Percentiles rank a stretch among this genome's conserved stretches.
Evolutionary conservation across 2,113 vertebrate species (phyloP).

Genomic region (Antigone vipio): DNA sequence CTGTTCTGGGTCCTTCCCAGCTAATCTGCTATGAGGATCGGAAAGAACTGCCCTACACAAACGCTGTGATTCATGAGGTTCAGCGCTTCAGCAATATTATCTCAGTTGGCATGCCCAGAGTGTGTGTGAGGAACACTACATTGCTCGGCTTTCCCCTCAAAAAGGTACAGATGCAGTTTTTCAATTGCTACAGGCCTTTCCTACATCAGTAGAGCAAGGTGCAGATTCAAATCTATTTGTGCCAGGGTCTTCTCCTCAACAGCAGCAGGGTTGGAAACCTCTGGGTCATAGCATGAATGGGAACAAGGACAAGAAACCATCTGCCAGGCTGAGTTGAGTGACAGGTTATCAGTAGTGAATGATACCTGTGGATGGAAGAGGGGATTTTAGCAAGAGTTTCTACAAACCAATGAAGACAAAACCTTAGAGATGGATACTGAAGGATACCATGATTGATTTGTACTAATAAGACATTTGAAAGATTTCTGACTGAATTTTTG

Average conservation of each 20-base stretch:
- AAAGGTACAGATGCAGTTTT: slow-evolving; percentile 42
- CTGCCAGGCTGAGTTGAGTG: neutral
- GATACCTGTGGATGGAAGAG: neutral
- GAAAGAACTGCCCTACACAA: slow-evolving; percentile 52
- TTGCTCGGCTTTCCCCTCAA: slow-evolving; percentile 17
- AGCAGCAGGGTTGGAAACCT: neutral
- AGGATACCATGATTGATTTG: neutral
- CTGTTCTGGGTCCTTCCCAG: neutral
- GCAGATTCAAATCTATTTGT: neutral
- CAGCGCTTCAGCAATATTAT: slow-evolving; percentile 61
- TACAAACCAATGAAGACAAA: neutral
- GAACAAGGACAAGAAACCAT: neutral
- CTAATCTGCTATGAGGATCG: slow-evolving; percentile 45
- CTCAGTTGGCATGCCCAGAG: slow-evolving; percentile 17
- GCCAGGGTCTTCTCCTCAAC: neutral
- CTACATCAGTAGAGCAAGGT: neutral
- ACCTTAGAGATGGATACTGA: neutral
- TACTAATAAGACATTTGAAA: neutral
- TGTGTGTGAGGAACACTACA: slow-evolving; percentile 43
- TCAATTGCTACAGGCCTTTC: neutral
- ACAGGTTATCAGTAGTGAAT: neutral
- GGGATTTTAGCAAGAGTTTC: neutral
- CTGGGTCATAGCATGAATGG: neutral
- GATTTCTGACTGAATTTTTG: neutral
- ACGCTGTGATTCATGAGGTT: slow-evolving; percentile 40